Percentiles rank a stretch among this genome's conserved stretches.
These are phyloP conservation scores for Hydriomena furcata DNA, from an alignment of 2,888 invertebrate genomes.

Conservation along the genomic window DNA sequence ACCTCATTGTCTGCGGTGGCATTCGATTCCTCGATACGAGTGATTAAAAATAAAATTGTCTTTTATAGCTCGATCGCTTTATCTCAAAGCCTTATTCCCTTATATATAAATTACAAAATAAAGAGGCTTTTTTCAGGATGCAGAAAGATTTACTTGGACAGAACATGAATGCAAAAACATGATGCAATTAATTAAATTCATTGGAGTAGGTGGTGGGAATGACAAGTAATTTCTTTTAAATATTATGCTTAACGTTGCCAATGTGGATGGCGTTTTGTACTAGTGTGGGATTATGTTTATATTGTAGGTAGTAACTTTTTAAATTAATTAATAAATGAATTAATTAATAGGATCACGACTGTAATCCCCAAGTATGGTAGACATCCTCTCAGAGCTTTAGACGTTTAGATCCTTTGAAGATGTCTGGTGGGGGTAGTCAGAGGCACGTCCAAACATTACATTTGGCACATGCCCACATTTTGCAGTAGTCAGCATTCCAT, in stretches of 20 bases:
- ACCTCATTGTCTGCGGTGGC: constrained; percentile 58
- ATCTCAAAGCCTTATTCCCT: not conserved
- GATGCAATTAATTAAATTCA: constrained; percentile 55
- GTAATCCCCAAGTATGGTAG: no score
- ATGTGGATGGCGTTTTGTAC: no score
- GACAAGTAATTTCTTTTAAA: constrained; percentile 4
- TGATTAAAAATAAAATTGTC: constrained; percentile 62
- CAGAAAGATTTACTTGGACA: constrained; percentile 24
- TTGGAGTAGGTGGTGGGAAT: constrained; percentile 7
- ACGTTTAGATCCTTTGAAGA: no score
- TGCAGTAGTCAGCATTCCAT: no score
- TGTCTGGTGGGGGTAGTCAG: no score
- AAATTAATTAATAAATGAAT: no score
- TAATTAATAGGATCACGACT: no score
- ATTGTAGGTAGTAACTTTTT: no score
- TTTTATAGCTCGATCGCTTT: constrained; percentile 29
- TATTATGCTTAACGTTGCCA: not conserved
- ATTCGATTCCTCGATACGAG: constrained; percentile 59
- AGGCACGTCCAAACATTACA: no score
- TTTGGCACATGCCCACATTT: no score
- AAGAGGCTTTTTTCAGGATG: constrained; percentile 14
- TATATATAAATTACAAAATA: constrained; percentile 20
- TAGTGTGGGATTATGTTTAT: no score
- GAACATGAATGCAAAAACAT: constrained; percentile 37
- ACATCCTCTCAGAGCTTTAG: no score